Evolutionary conservation across 2,113 vertebrate genomes (phyloP), one percentile per base, ranked within the genome.

Genomic region (Labeo rohita): DNA sequence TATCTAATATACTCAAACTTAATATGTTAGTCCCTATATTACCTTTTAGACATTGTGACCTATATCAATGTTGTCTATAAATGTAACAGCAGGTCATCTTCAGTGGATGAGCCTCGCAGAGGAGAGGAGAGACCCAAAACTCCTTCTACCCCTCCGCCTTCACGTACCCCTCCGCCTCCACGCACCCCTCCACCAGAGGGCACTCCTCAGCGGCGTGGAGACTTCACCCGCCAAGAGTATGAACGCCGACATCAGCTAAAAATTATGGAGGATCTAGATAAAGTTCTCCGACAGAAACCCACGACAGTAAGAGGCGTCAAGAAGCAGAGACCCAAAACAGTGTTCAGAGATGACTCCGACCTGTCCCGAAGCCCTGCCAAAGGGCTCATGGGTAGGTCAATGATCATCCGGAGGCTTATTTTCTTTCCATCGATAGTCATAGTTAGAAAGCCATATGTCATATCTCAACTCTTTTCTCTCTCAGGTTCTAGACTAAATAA

Each of bases 201-300:
- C 23, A 94, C 92, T 5, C 92, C 91, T 36, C 93, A 95, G 90
- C 94, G 96, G 28, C 92, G 97, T 10, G 97, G 95, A 4, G 95
- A 96, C 28, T 98, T 98, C 91, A 98, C 96, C 0, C 90, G 93
- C 54, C 94, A 94, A n/a, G 97, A 97, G 90, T 97, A 98, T 21
- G 94, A 96, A 66, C 92, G 96, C 16, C 92, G 97, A 52, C 97
- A 96, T 0, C 97, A 98, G 92, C 93, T 98, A 49, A 97, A 97
- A 91, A 93, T 98, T 81, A 98, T 98, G 97, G 96, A 97, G 1
- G 96, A 98, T 85, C 89, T 98, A 52, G 97, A 95, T 90, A 98
- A 98, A 91, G 97, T 97, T 79, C 93, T 98, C 82, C 93, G 94
- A 72, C 96, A 95, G 92, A 97, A 93, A 61, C 94, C 89, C 89